phyloP scores from a whole-genome alignment of 2,113 vertebrate species.

The Rousettus leschenaultii region DNA sequence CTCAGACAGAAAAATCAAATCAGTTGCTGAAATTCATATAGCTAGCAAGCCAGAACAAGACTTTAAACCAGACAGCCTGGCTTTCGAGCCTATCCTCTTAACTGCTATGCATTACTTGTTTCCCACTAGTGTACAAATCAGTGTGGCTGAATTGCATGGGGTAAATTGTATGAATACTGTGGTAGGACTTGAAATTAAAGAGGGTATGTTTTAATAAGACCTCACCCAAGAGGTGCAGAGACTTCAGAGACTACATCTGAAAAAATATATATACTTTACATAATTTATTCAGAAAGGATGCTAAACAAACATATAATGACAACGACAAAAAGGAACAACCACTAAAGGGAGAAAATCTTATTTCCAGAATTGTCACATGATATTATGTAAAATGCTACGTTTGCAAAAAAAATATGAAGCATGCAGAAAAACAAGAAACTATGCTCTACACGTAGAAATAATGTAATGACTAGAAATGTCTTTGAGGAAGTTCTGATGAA shows the following conservation, averaged over 20 bases:
- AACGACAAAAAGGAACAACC: background rate
- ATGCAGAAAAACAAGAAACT: background rate
- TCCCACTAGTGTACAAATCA: background rate
- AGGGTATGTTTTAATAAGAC: background rate
- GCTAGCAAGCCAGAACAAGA: background rate
- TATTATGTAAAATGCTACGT: background rate
- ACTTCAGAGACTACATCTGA: background rate
- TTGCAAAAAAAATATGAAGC: background rate
- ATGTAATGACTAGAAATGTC: background rate
- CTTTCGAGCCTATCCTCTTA: background rate
- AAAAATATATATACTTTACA: background rate
- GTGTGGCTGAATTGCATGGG: background rate
- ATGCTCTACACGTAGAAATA: background rate
- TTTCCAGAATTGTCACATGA: background rate
- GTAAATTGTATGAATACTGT: background rate
- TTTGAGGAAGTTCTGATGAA: background rate
- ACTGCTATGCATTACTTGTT: background rate
- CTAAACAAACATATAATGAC: background rate
- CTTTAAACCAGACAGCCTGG: background rate
- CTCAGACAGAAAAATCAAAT: background rate
- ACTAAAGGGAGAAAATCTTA: background rate
- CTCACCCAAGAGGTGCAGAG: background rate
- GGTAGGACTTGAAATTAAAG: background rate
- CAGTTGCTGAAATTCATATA: background rate
- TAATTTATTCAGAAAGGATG: background rate